Base-by-base conservation (phyloP, 2,888 invertebrate genomes). In the Tiliacea citrago region DNA sequence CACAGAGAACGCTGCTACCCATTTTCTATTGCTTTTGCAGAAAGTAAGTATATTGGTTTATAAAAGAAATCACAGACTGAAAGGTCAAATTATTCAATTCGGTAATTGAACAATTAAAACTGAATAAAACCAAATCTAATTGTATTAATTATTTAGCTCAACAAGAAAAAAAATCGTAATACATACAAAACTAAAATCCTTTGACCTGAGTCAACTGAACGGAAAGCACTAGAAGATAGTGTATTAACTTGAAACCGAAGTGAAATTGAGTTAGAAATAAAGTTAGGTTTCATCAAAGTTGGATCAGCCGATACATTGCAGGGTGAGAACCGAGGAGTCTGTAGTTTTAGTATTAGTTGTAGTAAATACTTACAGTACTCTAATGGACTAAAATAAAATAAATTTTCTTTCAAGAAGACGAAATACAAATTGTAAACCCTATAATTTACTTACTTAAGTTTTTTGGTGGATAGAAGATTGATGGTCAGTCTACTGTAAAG, bases 261-360 rank as follows among this genome's bases (percentile, higher is more conserved):
- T 76, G 82, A 73, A 88, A 88, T 88, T 86, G 85, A 86, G 86
- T 86, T 86, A 82, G 81, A 81, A 85, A 87, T 84, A 89, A 88
- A 88, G 88, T 88, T 85, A 86, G 70, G 63, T 76, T 83, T 85
- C 86, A 90, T 91, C 76, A 82, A 91, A 91, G 86, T 89, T 88
- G 81, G 75, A 82, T 86, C 85, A 88, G 79, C 80, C 81, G 81
- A 87, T 86, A 89, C 86, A 87, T 84, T 80, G 84, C 73, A 74
- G 86, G 83, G 83, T 85, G 86, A 78, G 79, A 88, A 81, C 75
- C 81, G 66, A 42, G 58, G 57, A 55, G 47, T 29, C 29, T 29
- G 29, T 29, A 80, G n/a, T 84, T 57, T 24, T 68, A 16, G 18
- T 47, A 49, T 21, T n/a, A 57, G 21, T 45, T 45, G 21, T n/a